Conservation (phyloP, 2,797 vertebrate genomes). For the Pitangus sulphuratus region DNA sequence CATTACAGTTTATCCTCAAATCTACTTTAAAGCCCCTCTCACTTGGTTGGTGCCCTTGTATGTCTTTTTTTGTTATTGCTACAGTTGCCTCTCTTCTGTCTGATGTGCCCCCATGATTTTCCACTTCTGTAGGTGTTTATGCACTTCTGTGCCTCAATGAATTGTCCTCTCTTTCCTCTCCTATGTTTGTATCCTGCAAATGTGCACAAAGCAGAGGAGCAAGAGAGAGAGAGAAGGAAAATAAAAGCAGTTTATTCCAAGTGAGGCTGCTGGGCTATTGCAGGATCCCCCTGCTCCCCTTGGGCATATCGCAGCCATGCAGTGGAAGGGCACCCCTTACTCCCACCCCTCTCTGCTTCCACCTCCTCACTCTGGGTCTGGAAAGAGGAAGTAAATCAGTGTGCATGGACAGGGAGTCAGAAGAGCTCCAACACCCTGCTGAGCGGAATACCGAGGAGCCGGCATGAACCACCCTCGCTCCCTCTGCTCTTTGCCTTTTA, state of each 20-base stretch:
- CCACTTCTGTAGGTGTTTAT: neutral
- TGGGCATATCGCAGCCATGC: neutral
- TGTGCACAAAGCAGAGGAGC: neutral
- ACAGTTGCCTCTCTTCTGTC: neutral
- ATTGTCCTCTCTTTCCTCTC: neutral
- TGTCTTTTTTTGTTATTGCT: neutral
- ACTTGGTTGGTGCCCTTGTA: neutral
- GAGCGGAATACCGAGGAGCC: neutral
- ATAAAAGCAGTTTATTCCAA: neutral
- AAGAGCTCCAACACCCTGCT: neutral
- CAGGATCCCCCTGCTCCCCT: neutral
- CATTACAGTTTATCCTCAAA: neutral
- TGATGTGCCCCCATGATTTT: neutral
- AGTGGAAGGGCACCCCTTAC: neutral
- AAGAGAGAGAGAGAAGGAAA: neutral
- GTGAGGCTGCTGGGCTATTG: neutral
- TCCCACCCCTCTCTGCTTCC: fast-evolving
- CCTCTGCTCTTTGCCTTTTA: neutral
- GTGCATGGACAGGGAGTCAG: neutral
- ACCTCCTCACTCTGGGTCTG: neutral
- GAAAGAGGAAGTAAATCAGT: neutral
- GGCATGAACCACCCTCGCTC: neutral
- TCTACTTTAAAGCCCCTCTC: neutral
- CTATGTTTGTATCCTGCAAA: neutral
- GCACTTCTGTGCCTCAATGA: neutral